A percentile compares a stretch with the other conserved stretches of the same genome.
These are phyloP conservation scores for Rhogogaster chlorosoma DNA, from an alignment of 2,888 invertebrate genomes.

Conservation along the genomic window DNA sequence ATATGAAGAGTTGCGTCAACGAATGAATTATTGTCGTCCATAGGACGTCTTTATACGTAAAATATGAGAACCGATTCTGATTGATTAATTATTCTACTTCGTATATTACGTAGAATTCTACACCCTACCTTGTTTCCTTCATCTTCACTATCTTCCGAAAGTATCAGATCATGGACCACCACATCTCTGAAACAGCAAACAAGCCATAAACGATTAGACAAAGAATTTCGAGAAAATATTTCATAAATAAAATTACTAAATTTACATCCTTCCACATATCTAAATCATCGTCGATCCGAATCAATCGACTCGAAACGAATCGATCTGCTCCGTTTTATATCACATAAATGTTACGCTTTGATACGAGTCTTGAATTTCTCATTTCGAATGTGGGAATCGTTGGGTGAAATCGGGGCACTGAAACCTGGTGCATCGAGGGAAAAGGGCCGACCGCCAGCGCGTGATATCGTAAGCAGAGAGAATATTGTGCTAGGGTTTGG, in stretches of 20 bases:
- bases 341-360: not conserved
- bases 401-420: not conserved
- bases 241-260: not conserved
- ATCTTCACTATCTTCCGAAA: constrained; percentile 90
- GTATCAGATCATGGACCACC: constrained; percentile 83
- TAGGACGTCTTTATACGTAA: not conserved
- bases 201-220: not conserved
- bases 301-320: not conserved
- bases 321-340: not conserved
- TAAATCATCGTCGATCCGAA: not conserved
- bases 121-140: constrained; percentile 78
- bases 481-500: not conserved
- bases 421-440: not conserved
- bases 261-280: not conserved
- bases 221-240: not conserved
- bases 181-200: constrained; percentile 79
- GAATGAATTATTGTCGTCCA: not conserved
- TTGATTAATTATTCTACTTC: not conserved
- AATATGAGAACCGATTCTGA: not conserved
- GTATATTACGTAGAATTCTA: not conserved
- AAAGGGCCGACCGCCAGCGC: not conserved
- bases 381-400: not conserved
- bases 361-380: not conserved
- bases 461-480: constrained; percentile 37
- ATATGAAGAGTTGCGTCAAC: not conserved